phyloP scores from a whole-genome alignment of 1,140 invertebrate species.

The Popillia japonica region DNA sequence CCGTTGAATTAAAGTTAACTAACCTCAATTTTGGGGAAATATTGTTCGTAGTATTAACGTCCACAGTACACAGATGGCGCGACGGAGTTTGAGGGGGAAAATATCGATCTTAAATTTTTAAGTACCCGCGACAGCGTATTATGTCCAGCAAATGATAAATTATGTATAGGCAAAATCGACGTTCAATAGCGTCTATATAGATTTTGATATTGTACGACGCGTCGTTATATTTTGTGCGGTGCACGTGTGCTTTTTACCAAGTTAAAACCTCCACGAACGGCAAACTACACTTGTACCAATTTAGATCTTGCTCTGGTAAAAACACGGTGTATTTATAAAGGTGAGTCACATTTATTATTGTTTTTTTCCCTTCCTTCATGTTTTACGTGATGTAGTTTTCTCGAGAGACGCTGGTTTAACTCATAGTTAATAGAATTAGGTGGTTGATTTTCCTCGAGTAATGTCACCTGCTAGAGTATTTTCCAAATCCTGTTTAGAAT shows the following conservation, averaged over 20 bases:
- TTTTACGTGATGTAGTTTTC: background rate
- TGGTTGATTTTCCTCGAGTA: background rate
- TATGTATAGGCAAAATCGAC: background rate
- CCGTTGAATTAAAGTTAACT: background rate
- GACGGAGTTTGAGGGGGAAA: constrained; percentile 19
- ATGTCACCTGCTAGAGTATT: background rate
- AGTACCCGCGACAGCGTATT: background rate
- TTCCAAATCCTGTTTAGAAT: no score
- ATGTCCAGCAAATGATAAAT: constrained; percentile 21
- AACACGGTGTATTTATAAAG: constrained; percentile 38
- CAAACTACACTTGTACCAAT: constrained; percentile 18
- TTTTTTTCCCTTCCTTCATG: constrained; percentile 28
- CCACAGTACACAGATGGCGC: background rate
- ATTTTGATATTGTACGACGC: background rate
- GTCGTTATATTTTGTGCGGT: background rate
- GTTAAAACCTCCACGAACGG: background rate
- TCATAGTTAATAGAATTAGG: no score
- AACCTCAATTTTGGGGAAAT: background rate
- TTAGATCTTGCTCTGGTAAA: constrained; percentile 35
- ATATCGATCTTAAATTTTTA: constrained; percentile 38
- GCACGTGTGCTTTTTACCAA: constrained; percentile 16
- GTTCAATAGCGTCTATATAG: constrained; percentile 10
- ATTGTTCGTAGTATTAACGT: background rate
- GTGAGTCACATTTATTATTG: constrained; percentile 38
- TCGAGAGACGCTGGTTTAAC: no score